Evolutionary conservation across 2,888 invertebrate species (phyloP).

Genomic region (Rhimphoctona megacephalus): DNA sequence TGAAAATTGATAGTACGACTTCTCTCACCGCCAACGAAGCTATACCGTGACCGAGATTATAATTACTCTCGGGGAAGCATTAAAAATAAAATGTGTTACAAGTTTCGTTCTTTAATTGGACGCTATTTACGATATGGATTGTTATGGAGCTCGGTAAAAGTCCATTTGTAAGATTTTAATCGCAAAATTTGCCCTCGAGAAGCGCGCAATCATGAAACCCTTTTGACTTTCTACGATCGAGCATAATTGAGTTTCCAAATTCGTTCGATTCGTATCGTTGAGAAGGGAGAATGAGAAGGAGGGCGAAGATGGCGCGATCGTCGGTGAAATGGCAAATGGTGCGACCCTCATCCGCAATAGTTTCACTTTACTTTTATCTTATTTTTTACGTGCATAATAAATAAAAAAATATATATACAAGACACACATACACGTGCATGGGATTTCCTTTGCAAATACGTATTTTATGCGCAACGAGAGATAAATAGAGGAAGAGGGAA

Average conservation of each 20-base stretch:
- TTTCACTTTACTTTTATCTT: slow-evolving; percentile 38
- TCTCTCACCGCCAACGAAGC: slow-evolving; percentile 41
- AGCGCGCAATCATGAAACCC: slow-evolving; percentile 21
- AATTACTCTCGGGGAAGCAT: slow-evolving; percentile 41
- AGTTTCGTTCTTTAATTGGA: slow-evolving; percentile 57
- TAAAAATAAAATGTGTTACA: slow-evolving; percentile 3
- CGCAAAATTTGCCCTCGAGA: slow-evolving; percentile 15
- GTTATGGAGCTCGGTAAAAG: slow-evolving; percentile 26
- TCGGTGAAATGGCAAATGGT: slow-evolving; percentile 47
- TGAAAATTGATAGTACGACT: slow-evolving; percentile 33
- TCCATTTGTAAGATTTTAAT: slow-evolving; percentile 55
- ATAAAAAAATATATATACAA: neutral
- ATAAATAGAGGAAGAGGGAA: slow-evolving; percentile 12
- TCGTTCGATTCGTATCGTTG: slow-evolving; percentile 48
- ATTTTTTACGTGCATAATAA: slow-evolving; percentile 9
- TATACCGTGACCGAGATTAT: slow-evolving; percentile 33
- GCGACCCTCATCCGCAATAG: slow-evolving; percentile 27
- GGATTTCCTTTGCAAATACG: slow-evolving; percentile 47
- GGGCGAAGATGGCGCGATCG: neutral
- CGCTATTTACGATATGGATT: slow-evolving; percentile 51
- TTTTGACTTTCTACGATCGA: slow-evolving; percentile 29
- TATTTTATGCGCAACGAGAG: slow-evolving; percentile 43
- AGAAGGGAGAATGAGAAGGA: neutral
- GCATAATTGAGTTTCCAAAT: slow-evolving; percentile 63
- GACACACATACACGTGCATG: neutral